Evolutionary conservation across 2,113 vertebrate genomes (phyloP).

Genomic region (Lepus europaeus): DNA sequence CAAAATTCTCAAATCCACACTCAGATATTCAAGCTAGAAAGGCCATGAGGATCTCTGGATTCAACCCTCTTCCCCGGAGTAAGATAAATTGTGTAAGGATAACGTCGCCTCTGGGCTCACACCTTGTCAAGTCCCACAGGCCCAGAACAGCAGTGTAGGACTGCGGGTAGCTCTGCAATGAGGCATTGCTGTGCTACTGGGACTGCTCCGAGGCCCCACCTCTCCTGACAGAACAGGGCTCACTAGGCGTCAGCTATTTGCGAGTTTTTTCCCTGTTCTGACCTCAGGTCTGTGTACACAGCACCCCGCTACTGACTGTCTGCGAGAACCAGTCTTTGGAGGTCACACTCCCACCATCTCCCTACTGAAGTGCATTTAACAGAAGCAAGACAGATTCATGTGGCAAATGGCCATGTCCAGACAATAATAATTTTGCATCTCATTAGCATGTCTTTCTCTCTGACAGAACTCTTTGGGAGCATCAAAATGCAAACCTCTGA

Average conservation of each 20-base stretch:
- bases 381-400: not conserved
- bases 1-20: not conserved
- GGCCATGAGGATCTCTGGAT: not conserved
- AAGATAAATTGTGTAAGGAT: not conserved
- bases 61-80: fast-evolving
- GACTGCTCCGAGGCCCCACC: too few relatives aligned
- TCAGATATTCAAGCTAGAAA: not conserved
- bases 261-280: too few relatives aligned
- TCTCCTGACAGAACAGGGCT: not conserved
- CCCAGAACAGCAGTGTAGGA: fast-evolving
- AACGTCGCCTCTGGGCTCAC: not conserved
- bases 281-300: not conserved
- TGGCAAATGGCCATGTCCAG: not conserved
- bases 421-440: not conserved
- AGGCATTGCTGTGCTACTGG: fast-evolving
- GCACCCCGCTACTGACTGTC: not conserved
- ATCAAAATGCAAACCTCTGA: not conserved
- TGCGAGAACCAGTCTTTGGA: not conserved
- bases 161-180: not conserved
- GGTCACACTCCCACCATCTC: not conserved
- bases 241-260: too few relatives aligned
- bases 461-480: not conserved
- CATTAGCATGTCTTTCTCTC: not conserved
- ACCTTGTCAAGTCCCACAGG: not conserved
- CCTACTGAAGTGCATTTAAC: not conserved